Evolutionary conservation across 1,140 invertebrate genomes (phyloP), one percentile per base, ranked within the genome.

Genomic region (Calycopis cecrops): DNA sequence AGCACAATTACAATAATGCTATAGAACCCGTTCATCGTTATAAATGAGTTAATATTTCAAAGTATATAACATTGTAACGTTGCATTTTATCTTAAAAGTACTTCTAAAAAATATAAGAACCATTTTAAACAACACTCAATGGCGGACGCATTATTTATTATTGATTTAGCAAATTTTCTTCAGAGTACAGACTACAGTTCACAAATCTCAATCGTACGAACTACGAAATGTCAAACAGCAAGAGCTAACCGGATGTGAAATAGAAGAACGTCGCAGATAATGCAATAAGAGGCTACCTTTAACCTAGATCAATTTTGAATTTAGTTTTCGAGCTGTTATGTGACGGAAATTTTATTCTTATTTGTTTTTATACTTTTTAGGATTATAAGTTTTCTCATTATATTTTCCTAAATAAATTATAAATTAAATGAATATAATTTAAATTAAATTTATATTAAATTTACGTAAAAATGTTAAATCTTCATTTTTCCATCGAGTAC

Each of bases 131-230:
- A 65, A 62, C 76, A 68, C 70, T 78, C 73, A 86, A 86, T 84
- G 83, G 83, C 80, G 73, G 74, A 77, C 66, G 69, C 71, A 78
- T 79, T 76, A 79, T 83, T 81, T 82, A 77, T 69, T 85, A 84
- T 84, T 80, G 82, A 85, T 85, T 85, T 74, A 74, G 67, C 54
- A 65, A 65, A 69, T 66, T 69, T 64, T 62, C 59, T 58, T 52
- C 59, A 60, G 38, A 52, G 55, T 66, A 55, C 17, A 57, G 21
- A 35, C 21, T 49, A 52, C 52, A 51, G 47, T 35, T 54, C 18
- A 60, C 48, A 58, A 60, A 60, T 35, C 37, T 48, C 16, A 47
- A 44, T 28, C 4, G 11, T 21, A 52, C 11, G 18, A 42, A 14
- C 4, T 21, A 52, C 11, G 18, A 42, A 14, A 44, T 14, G 40